These are phyloP conservation scores for Drosophila sp. DNA, from an alignment of 1,140 invertebrate genomes.

Conservation along the genomic window DNA sequence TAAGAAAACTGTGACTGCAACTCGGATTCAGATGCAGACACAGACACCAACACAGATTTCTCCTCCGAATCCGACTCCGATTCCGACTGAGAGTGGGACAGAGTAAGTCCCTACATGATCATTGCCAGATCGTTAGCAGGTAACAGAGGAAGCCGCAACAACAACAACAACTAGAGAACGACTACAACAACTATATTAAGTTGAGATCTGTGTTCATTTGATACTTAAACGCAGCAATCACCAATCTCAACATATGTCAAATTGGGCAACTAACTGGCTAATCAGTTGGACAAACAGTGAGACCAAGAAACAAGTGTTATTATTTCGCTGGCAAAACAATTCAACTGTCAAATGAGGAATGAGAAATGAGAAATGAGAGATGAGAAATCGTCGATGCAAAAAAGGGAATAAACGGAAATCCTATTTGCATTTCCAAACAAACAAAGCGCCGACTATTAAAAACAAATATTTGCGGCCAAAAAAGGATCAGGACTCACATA, in stretches of 20 bases:
- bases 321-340: constrained; percentile 74
- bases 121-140: constrained; percentile 27
- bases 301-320: constrained; percentile 71
- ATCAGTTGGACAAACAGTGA: constrained; percentile 69
- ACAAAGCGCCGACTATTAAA: constrained; percentile 82
- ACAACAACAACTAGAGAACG: background rate
- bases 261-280: constrained; percentile 83
- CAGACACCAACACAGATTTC: too few relatives aligned
- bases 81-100: background rate
- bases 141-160: constrained; percentile 30
- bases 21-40: constrained; percentile 3
- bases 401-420: constrained; percentile 63
- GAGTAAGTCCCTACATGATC: constrained; percentile 8
- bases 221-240: constrained; percentile 15
- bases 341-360: constrained; percentile 70
- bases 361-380: too few relatives aligned
- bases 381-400: constrained; percentile 24
- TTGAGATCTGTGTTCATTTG: background rate
- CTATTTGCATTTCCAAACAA: constrained; percentile 82
- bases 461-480: constrained; percentile 84
- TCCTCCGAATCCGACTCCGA: too few relatives aligned
- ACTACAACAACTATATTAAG: constrained; percentile 47
- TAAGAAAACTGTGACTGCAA: constrained; percentile 48
- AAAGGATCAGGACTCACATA: constrained; percentile 57
- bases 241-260: constrained; percentile 78